Evolutionary conservation across 2,113 vertebrate genomes (phyloP).

Genomic region (Callospermophilus lateralis): DNA sequence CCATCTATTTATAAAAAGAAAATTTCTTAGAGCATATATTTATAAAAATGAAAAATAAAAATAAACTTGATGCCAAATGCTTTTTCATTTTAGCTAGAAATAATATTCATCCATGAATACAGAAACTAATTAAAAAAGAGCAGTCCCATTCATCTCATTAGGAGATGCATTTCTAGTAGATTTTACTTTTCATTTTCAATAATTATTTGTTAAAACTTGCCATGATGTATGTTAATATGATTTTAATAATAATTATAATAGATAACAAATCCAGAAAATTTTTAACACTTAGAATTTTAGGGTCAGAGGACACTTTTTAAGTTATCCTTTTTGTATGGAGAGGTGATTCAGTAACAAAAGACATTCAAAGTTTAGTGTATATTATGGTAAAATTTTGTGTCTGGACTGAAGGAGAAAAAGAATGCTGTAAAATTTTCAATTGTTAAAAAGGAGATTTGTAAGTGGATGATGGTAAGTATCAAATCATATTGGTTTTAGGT

Average conservation of each 20-base stretch:
- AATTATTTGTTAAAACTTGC: conserved; percentile 56
- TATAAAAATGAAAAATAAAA: conserved; percentile 59
- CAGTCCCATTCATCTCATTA: conserved; percentile 51
- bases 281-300: conserved; percentile 6
- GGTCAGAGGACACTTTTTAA: neutral
- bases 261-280: neutral
- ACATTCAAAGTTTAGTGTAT: neutral
- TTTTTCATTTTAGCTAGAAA: conserved; percentile 56
- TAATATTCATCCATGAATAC: neutral
- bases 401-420: neutral
- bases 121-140: conserved; percentile 61
- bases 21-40: conserved; percentile 36
- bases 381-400: neutral
- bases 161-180: conserved; percentile 26
- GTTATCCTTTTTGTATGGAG: neutral
- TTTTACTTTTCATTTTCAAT: conserved; percentile 44
- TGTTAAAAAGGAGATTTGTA: conserved; percentile 27
- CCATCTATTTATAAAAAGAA: conserved; percentile 31
- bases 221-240: neutral
- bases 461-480: neutral
- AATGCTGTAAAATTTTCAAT: neutral
- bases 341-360: conserved; percentile 11
- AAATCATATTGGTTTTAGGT: no score
- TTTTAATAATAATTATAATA: conserved; percentile 36
- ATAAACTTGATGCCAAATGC: conserved; percentile 3